These are phyloP conservation scores for Dryoscopus gambensis DNA, from an alignment of 2,113 vertebrate genomes.

Conservation along the genomic window DNA sequence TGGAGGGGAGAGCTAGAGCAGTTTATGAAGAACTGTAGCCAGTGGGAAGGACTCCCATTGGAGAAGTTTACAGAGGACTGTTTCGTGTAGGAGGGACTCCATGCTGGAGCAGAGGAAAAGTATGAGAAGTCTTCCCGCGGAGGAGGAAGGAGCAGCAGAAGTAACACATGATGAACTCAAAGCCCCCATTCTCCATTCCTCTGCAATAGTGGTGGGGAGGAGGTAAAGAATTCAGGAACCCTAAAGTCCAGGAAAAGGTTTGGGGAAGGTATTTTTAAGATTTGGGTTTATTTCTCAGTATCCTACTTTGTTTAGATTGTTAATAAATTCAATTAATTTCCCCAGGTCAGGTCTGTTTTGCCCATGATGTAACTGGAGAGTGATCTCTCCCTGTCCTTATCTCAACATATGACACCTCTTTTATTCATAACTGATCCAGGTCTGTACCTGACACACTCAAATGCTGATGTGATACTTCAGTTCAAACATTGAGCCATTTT, in stretches of 20 bases:
- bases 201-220: not conserved
- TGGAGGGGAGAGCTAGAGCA: not conserved
- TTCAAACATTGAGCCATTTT: not conserved
- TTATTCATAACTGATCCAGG: not conserved
- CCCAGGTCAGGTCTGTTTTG: not conserved
- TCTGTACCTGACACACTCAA: not conserved
- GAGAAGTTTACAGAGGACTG: not conserved
- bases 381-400: not conserved
- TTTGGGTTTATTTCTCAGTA: not conserved
- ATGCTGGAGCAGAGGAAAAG: not conserved
- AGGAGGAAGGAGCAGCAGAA: not conserved
- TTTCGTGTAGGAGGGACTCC: not conserved
- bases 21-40: not conserved
- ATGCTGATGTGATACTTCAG: not conserved
- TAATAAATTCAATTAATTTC: not conserved
- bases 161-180: not conserved
- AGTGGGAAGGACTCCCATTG: not conserved
- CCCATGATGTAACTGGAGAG: fast-evolving
- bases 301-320: not conserved
- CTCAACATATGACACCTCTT: not conserved
- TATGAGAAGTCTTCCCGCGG: not conserved
- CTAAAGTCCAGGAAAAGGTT: not conserved
- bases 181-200: not conserved
- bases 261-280: not conserved
- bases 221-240: not conserved